These are phyloP conservation scores for Eupeodes luniger DNA, from an alignment of 2,888 invertebrate species.

Conservation along the genomic window DNA sequence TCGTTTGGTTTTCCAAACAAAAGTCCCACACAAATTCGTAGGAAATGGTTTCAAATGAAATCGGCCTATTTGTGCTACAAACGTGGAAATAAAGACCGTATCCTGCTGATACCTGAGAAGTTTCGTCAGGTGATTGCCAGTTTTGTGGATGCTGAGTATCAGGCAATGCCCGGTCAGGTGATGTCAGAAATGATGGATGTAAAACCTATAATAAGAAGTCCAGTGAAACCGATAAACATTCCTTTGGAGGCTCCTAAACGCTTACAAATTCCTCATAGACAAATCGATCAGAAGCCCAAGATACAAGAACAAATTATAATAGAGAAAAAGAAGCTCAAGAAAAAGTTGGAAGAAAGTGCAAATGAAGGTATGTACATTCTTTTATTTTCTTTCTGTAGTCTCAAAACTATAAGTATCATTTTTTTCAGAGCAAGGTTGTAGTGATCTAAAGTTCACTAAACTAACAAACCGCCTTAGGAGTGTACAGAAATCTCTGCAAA, in stretches of 20 bases:
- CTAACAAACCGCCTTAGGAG: constrained; percentile 78
- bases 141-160: constrained; percentile 80
- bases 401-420: background rate
- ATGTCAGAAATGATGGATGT: constrained; percentile 26
- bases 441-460: constrained; percentile 72
- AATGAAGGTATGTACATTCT: constrained; percentile 12
- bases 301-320: background rate
- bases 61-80: constrained; percentile 81
- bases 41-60: constrained; percentile 82
- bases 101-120: constrained; percentile 80
- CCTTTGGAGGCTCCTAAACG: constrained; percentile 30
- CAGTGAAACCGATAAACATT: constrained; percentile 26
- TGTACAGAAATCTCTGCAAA: constrained; percentile 78
- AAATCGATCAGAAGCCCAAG: constrained; percentile 53
- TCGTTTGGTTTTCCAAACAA: constrained; percentile 80
- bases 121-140: constrained; percentile 80
- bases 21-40: constrained; percentile 80
- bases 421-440: constrained; percentile 50
- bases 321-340: constrained; percentile 53
- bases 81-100: constrained; percentile 80
- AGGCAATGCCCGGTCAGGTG: constrained; percentile 52
- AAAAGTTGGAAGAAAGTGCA: constrained; percentile 39
- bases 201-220: constrained; percentile 8
- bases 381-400: background rate
- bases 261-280: constrained; percentile 5